A percentile compares a stretch with the other conserved stretches of the same genome.
These are phyloP conservation scores for Paraescarpia echinospica DNA, from an alignment of 1,140 invertebrate species.

Conservation along the genomic window DNA sequence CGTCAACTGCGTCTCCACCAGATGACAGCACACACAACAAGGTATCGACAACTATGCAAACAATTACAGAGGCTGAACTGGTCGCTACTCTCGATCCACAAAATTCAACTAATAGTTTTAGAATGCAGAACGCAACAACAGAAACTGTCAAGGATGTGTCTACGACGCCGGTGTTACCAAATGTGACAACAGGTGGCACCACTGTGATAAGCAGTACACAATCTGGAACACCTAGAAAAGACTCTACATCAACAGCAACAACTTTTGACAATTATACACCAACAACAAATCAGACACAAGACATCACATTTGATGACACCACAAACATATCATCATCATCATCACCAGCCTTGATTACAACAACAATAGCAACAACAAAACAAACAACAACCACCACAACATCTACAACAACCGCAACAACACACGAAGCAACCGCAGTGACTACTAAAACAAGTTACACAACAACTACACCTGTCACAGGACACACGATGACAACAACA, in stretches of 20 bases:
- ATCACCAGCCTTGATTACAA: neutral
- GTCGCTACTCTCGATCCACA: neutral
- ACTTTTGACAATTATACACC: slow-evolving; percentile 7
- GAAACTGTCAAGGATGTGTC: neutral
- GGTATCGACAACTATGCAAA: neutral
- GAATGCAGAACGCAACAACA: neutral
- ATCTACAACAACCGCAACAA: neutral
- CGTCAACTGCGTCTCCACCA: neutral
- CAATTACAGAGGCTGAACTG: neutral
- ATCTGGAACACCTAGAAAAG: neutral
- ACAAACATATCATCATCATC: neutral
- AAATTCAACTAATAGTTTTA: neutral
- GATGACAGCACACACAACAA: neutral
- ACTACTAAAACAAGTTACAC: slow-evolving; percentile 17
- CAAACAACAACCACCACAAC: neutral
- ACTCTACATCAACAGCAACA: neutral
- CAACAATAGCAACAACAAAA: neutral
- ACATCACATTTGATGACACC: neutral
- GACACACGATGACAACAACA: slow-evolving; percentile 7
- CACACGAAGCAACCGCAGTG: neutral
- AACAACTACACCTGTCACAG: neutral
- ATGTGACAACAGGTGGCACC: neutral
- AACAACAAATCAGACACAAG: neutral
- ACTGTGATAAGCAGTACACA: neutral
- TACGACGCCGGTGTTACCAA: neutral